Percentiles rank a stretch among this genome's conserved stretches.
phyloP scores from a whole-genome alignment of 1,140 invertebrate genomes.

The Sycophaga agraensis region DNA sequence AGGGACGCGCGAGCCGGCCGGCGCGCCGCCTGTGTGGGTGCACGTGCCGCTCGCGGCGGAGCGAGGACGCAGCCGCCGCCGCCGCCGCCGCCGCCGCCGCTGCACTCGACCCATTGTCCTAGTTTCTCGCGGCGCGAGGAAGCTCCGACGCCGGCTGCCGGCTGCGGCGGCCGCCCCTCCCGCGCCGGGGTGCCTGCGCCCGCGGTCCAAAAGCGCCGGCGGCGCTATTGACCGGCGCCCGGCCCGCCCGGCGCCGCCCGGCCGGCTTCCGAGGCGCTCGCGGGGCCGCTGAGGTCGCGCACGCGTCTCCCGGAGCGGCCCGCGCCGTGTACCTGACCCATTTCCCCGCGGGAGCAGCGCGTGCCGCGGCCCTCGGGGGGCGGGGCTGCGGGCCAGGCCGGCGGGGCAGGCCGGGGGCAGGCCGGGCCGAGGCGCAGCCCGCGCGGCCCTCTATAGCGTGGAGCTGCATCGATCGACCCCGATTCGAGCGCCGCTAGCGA shows the following conservation, averaged over 20 bases:
- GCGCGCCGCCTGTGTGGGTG: conserved; percentile 38
- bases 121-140: conserved; percentile 38
- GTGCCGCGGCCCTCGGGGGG: conserved; percentile 13
- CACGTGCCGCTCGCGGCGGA: conserved; percentile 45
- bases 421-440: no score
- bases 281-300: no score
- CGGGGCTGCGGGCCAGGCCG: background rate
- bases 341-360: conserved; percentile 41
- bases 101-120: conserved; percentile 54
- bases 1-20: conserved; percentile 28
- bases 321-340: conserved; percentile 50
- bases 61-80: background rate
- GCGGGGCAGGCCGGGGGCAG: no score
- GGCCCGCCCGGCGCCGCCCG: no score
- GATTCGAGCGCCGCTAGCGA: conserved; percentile 38
- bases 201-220: background rate
- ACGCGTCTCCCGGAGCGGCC: background rate
- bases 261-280: background rate
- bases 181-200: no score
- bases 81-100: conserved; percentile 25
- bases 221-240: background rate
- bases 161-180: background rate
- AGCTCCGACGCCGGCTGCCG: background rate
- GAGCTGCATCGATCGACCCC: conserved; percentile 58
- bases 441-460: no score